A percentile compares a stretch with the other conserved stretches of the same genome.
Evolutionary conservation across 2,888 invertebrate species (phyloP).

Genomic region (Acanthosepion pharaonis): DNA sequence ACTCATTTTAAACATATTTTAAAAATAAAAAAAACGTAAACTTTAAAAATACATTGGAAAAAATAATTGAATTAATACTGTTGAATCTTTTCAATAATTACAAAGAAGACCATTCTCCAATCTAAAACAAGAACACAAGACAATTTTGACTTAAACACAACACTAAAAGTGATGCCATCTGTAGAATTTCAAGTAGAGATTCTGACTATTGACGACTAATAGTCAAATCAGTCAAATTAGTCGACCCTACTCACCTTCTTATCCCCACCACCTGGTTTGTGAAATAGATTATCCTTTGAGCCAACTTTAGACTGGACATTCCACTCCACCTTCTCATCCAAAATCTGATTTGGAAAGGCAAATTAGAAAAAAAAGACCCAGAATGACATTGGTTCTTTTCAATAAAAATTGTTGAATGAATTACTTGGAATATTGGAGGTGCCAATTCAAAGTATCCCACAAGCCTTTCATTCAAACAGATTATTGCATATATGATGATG

Average conservation of each 20-base stretch:
- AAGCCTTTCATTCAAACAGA: not conserved
- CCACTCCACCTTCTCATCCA: constrained; percentile 53
- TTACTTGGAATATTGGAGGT: not conserved
- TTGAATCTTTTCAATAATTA: not conserved
- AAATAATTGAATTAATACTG: not conserved
- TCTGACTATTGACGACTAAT: not conserved
- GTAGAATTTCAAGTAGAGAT: not conserved
- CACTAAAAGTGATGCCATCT: not conserved
- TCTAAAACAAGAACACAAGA: not conserved
- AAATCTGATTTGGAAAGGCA: constrained; percentile 49
- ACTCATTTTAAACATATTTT: too few species aligned
- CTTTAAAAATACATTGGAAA: not conserved
- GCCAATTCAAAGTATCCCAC: not conserved
- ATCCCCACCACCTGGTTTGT: constrained; percentile 89
- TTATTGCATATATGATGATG: not conserved
- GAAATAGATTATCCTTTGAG: constrained; percentile 88
- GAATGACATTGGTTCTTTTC: not conserved
- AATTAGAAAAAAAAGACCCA: constrained; percentile 36
- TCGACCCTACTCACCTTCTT: constrained; percentile 79
- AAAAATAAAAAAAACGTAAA: not conserved
- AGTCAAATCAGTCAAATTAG: not conserved
- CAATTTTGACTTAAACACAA: not conserved
- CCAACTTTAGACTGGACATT: constrained; percentile 80
- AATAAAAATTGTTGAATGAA: not conserved
- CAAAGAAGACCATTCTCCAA: not conserved